Percentiles rank a stretch among this genome's conserved stretches.
Evolutionary conservation across 2,888 invertebrate genomes (phyloP).

Genomic region (Danaus chrysippus): DNA sequence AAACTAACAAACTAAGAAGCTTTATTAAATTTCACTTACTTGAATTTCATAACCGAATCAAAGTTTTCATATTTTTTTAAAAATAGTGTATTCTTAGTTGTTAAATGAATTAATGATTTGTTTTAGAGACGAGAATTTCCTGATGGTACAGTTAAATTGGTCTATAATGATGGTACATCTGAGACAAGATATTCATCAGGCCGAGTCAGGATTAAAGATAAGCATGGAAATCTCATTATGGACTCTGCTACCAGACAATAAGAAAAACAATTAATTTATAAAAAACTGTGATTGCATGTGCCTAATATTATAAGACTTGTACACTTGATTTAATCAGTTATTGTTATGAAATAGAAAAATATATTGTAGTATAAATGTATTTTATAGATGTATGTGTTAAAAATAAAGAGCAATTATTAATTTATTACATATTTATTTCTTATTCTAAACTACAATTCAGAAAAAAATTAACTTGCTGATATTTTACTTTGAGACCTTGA

Average conservation of each 20-base stretch:
- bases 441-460: slow-evolving; percentile 24
- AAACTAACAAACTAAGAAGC: no score
- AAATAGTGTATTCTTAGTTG: no score
- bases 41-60: no score
- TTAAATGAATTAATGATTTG: not conserved
- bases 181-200: slow-evolving; percentile 96
- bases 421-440: slow-evolving; percentile 22
- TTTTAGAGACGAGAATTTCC: slow-evolving; percentile 92
- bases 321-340: not conserved
- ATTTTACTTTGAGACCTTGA: slow-evolving; percentile 54
- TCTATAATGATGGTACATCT: slow-evolving; percentile 92
- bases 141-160: slow-evolving; percentile 93
- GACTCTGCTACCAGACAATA: slow-evolving; percentile 76
- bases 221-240: slow-evolving; percentile 89
- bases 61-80: no score
- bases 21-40: no score
- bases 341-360: not conserved
- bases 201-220: slow-evolving; percentile 90
- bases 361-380: not conserved
- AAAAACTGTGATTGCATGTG: slow-evolving; percentile 21
- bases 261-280: not conserved
- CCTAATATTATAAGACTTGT: slow-evolving; percentile 8
- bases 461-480: slow-evolving; percentile 49
- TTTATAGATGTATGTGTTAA: slow-evolving; percentile 9
- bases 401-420: slow-evolving; percentile 29